phyloP scores from a whole-genome alignment of 2,113 vertebrate species.

The Camelus dromedarius region DNA sequence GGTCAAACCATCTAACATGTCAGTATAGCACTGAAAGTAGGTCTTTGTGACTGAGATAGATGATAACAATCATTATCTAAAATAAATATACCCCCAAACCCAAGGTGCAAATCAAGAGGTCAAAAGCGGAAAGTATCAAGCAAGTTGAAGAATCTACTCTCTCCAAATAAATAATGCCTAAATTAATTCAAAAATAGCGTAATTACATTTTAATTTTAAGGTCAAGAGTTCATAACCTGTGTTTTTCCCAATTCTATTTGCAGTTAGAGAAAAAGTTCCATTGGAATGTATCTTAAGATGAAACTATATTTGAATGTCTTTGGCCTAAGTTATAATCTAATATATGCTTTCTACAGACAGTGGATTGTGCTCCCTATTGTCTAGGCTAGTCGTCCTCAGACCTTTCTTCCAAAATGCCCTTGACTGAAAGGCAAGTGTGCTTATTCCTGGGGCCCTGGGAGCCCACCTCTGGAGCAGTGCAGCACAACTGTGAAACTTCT shows the following conservation, averaged over 20 bases:
- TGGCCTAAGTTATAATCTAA: background rate
- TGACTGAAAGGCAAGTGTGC: background rate
- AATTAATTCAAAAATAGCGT: slow-evolving; percentile 38
- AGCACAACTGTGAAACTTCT: background rate
- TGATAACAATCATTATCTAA: slow-evolving; percentile 16
- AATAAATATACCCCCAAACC: background rate
- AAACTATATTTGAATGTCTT: slow-evolving; percentile 36
- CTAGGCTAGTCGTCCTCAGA: background rate
- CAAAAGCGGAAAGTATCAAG: background rate
- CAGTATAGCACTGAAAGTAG: background rate
- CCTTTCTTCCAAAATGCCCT: slow-evolving; percentile 1
- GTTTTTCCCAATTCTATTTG: slow-evolving; percentile 2
- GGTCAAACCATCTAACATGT: background rate
- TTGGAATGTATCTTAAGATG: background rate
- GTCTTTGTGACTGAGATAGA: background rate
- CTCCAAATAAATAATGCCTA: background rate
- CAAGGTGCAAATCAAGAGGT: background rate
- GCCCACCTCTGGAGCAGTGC: background rate
- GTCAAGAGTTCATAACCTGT: slow-evolving; percentile 9
- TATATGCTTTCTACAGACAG: background rate
- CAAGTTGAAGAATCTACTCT: background rate
- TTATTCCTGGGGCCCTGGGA: background rate
- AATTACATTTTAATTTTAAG: slow-evolving; percentile 51
- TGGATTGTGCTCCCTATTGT: background rate
- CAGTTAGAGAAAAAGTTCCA: background rate